Percentiles rank a stretch among this genome's conserved stretches.
These are phyloP conservation scores for Coregonus suidteri DNA, from an alignment of 2,797 vertebrate species.

Conservation along the genomic window DNA sequence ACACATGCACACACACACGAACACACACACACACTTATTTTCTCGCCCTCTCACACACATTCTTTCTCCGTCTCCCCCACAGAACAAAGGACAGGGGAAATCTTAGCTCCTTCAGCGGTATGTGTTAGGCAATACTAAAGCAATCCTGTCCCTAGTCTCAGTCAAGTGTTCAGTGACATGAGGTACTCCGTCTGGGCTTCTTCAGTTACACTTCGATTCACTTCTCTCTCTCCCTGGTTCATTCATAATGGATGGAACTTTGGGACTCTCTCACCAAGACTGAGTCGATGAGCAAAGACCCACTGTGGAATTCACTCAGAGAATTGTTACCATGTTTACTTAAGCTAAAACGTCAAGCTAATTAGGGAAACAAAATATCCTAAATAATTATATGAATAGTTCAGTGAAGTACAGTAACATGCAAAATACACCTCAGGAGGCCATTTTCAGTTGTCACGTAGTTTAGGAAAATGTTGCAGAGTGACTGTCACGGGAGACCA, in stretches of 20 bases:
- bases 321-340: neutral
- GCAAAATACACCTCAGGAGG: constrained; percentile 51
- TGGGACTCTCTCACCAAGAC: constrained; percentile 64
- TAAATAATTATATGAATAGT: constrained; percentile 39
- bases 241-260: constrained; percentile 75
- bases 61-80: no score
- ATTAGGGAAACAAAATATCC: neutral
- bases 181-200: constrained; percentile 61
- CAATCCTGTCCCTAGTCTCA: constrained; percentile 77
- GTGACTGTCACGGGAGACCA: constrained; percentile 52
- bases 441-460: constrained; percentile 60
- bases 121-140: constrained; percentile 78
- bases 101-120: constrained; percentile 63
- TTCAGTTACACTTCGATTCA: constrained; percentile 77
- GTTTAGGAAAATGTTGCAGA: constrained; percentile 35
- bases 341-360: neutral
- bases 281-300: constrained; percentile 58
- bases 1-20: constrained; percentile 17
- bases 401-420: constrained; percentile 42
- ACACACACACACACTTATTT: constrained; percentile 11
- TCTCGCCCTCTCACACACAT: constrained; percentile 30
- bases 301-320: constrained; percentile 3
- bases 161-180: constrained; percentile 72
- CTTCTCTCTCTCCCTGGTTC: constrained; percentile 76
- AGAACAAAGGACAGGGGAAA: constrained; percentile 67